Percentiles rank a stretch among this genome's conserved stretches.
Evolutionary conservation across 2,113 vertebrate genomes (phyloP).

Genomic region (Theristicus caerulescens): DNA sequence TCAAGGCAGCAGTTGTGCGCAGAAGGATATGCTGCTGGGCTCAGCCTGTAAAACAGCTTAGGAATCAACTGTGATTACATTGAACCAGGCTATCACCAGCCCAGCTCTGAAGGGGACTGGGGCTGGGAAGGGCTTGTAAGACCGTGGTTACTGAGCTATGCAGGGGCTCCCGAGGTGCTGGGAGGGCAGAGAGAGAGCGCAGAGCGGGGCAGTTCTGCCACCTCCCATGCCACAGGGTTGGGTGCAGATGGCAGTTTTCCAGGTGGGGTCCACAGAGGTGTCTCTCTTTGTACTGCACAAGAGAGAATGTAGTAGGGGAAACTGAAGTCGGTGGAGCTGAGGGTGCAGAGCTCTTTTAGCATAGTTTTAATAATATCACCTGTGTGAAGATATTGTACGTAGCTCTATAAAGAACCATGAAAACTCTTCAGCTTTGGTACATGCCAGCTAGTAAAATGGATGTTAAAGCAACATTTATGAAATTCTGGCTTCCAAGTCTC

Average conservation of each 20-base stretch:
- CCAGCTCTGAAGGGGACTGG: not conserved
- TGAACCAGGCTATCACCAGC: not conserved
- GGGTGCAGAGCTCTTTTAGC: not conserved
- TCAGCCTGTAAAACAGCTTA: not conserved
- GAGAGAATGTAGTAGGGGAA: not conserved
- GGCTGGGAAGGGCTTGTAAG: not conserved
- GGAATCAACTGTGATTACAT: too few species aligned
- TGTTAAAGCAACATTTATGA: not conserved
- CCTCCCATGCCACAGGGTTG: accelerated
- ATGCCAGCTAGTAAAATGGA: not conserved
- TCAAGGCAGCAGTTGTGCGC: not conserved
- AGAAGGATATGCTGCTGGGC: not conserved
- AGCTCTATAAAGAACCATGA: not conserved
- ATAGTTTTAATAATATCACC: not conserved
- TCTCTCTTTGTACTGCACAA: not conserved
- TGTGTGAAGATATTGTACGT: not conserved
- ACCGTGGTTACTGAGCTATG: accelerated
- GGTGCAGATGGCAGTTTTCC: not conserved
- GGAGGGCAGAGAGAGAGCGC: too few species aligned
- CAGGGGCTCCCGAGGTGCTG: too few species aligned
- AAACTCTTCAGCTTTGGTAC: not conserved
- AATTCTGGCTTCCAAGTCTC: not conserved
- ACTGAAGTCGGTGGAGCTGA: not conserved
- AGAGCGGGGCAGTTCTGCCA: not conserved
- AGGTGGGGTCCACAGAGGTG: not conserved